Conservation (phyloP, 2,797 vertebrate species). For the Propithecus deckenii region DNA sequence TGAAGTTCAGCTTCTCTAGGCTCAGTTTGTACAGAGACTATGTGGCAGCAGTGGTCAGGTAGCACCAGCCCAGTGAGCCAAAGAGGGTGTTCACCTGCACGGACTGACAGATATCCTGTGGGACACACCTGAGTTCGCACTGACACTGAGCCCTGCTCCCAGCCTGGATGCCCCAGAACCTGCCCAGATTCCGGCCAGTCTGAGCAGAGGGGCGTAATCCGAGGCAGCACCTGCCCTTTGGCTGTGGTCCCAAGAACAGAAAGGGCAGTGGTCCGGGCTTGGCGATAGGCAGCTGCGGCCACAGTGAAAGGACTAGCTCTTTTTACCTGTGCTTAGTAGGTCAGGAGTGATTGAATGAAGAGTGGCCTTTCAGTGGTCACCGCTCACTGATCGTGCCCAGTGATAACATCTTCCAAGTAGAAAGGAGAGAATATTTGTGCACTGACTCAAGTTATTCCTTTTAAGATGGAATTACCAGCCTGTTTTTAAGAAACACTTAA, state of each 20-base stretch:
- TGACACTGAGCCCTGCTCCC: neutral
- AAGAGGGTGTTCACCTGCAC: neutral
- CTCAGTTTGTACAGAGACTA: neutral
- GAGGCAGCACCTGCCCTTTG: neutral
- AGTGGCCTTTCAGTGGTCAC: neutral
- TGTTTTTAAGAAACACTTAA: conserved; percentile 34
- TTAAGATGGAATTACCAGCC: neutral
- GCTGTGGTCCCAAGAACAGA: neutral
- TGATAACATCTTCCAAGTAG: neutral
- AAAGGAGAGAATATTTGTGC: conserved; percentile 20
- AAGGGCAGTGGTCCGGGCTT: neutral
- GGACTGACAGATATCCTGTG: neutral
- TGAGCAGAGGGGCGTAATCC: neutral
- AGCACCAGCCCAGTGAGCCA: neutral
- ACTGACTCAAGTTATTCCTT: neutral
- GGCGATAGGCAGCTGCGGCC: neutral
- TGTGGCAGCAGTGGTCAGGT: neutral
- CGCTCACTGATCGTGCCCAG: fast-evolving
- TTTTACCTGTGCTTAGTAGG: neutral
- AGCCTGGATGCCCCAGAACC: neutral
- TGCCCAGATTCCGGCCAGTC: neutral
- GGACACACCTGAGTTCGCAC: neutral
- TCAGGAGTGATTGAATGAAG: neutral
- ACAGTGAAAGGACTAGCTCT: neutral
- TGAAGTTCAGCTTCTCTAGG: neutral